Evolutionary conservation across 1,140 invertebrate species (phyloP), one percentile per base, ranked within the genome.

Genomic region (Sycobia sp.): DNA sequence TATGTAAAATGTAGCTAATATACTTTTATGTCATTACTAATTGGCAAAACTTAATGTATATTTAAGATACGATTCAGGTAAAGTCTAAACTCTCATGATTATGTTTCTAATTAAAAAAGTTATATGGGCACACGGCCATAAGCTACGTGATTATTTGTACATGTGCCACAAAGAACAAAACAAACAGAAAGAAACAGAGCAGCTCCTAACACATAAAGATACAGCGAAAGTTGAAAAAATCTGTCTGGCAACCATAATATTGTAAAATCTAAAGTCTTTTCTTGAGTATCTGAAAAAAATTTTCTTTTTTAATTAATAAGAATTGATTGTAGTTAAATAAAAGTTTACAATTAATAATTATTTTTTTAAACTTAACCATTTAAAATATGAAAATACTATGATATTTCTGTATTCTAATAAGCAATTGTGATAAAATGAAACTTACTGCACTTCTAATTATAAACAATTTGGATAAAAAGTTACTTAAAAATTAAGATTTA

Each of bases 161-260:
- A 74, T 41, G 65, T 74, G 43, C 66, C 64, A 34, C 69, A 76
- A 34, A 74, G 58, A 50, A 68, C 69, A 25, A 44, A 69, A 50
- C 70, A 71, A 43, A 68, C 43, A 27, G 53, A 66, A 59, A 79
- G 50, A 32, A 75, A 34, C 10, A 80, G 47, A 39, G 75, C 57
- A 50, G 71, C 25, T n/a, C 58, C 39, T 39, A 73, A 46, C 38
- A 73, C 65, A 43, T 67, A 71, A n/a, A 79, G 10, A 59, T 84
- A 83, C 16, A 70, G 56, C 27, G 47, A 50, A 5, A 83, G 61
- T 62, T 79, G 73, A 25, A 72, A 62, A 67, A 84, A 81, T 72
- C 83, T 75, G 55, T 73, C 69, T 60, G 83, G 82, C 50, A 80
- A 65, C 82, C 81, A 83, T 4, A 84, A 65, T 50, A 84, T 73